Conservation (phyloP, 2,888 invertebrate genomes). For the Chalcis sispes region DNA sequence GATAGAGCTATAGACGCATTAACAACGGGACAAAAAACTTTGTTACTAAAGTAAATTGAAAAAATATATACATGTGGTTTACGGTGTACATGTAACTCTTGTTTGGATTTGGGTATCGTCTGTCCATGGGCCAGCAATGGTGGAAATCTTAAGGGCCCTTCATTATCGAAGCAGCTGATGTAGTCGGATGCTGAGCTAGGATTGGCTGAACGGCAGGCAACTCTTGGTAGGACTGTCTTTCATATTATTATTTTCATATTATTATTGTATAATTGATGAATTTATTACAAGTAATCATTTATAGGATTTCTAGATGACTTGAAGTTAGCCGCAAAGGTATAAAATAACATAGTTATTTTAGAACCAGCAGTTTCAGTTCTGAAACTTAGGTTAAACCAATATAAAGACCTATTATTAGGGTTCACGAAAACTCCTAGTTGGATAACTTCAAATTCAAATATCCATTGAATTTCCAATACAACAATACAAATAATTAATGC, state of each 20-base stretch:
- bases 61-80: not conserved
- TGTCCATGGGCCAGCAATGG: slow-evolving; percentile 4
- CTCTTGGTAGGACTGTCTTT: slow-evolving; percentile 35
- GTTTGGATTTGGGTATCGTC: slow-evolving; percentile 5
- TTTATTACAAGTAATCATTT: too few species aligned
- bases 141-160: slow-evolving; percentile 13
- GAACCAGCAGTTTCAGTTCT: too few species aligned
- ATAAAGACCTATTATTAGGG: not conserved
- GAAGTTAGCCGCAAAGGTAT: not conserved
- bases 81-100: not conserved
- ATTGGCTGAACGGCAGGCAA: slow-evolving; percentile 20
- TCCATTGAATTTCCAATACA: too few species aligned
- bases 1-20: not conserved
- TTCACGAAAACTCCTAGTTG: not conserved
- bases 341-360: not conserved
- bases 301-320: too few species aligned
- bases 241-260: not conserved
- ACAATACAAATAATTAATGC: too few species aligned
- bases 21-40: not conserved
- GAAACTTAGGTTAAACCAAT: slow-evolving; percentile 4
- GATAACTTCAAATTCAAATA: not conserved
- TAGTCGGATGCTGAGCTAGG: slow-evolving; percentile 9
- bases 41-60: not conserved
- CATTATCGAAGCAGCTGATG: slow-evolving; percentile 37
- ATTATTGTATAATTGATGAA: too few species aligned